phyloP scores from a whole-genome alignment of 2,888 invertebrate genomes.

The Autographa gamma region DNA sequence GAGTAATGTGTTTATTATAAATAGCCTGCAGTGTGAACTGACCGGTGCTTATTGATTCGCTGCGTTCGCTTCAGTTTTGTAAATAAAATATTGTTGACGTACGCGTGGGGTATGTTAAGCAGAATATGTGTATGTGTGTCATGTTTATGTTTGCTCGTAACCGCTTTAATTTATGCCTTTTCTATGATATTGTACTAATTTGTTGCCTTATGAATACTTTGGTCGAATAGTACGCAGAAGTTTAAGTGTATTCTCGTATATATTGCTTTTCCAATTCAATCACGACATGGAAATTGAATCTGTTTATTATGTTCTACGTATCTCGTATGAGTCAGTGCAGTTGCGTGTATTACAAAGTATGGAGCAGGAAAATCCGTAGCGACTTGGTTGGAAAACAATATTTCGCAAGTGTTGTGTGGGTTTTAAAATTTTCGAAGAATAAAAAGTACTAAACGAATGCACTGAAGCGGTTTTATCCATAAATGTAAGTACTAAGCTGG shows the following conservation, averaged over 20 bases:
- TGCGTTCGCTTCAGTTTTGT: conserved; percentile 12
- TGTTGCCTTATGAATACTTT: not conserved
- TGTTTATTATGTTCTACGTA: not conserved
- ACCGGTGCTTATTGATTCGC: conserved; percentile 27
- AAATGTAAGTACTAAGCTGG: too few relatives aligned
- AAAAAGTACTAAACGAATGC: not conserved
- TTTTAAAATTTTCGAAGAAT: not conserved
- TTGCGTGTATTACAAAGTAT: not conserved
- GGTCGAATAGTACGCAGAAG: too few relatives aligned
- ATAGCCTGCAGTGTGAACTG: conserved; percentile 20
- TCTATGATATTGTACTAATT: conserved; percentile 5
- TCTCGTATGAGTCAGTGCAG: not conserved
- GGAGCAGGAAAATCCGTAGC: not conserved
- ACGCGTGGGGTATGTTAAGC: conserved; percentile 26
- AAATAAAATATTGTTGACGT: conserved; percentile 38
- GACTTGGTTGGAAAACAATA: not conserved
- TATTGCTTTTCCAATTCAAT: not conserved
- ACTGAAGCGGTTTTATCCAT: conserved; percentile 18
- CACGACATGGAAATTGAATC: not conserved
- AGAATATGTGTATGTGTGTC: conserved; percentile 15
- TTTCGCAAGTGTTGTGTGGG: not conserved
- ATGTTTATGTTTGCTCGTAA: conserved; percentile 30
- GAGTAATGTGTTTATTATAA: conserved; percentile 29
- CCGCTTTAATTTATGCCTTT: conserved; percentile 18
- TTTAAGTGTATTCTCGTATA: not conserved